Evolutionary conservation across 2,888 invertebrate genomes (phyloP).

Genomic region (Mycogona germanica): DNA sequence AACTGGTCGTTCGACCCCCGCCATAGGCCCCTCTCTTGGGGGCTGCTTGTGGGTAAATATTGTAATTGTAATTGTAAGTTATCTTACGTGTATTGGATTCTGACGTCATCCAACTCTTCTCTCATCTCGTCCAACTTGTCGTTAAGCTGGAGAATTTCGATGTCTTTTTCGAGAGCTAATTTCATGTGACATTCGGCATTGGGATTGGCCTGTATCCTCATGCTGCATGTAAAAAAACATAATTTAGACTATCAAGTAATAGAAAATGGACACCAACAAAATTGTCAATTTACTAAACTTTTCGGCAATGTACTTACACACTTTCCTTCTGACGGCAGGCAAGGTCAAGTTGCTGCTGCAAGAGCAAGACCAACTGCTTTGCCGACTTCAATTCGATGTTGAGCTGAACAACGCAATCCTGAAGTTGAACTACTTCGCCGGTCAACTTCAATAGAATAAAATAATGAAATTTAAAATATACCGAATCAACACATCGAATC

Average conservation of each 20-base stretch:
- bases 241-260: too few species aligned
- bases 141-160: neutral
- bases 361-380: constrained; percentile 5
- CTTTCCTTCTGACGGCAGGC: constrained; percentile 14
- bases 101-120: constrained; percentile 17
- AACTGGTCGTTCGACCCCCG: too few species aligned
- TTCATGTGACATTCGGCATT: constrained; percentile 14
- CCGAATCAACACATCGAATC: neutral
- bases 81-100: constrained; percentile 21
- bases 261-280: too few species aligned
- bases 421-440: neutral
- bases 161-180: constrained; percentile 8
- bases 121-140: neutral
- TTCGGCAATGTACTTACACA: constrained; percentile 6
- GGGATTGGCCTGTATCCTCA: constrained; percentile 8
- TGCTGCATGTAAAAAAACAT: constrained; percentile 5
- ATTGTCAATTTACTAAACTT: too few species aligned
- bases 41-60: too few species aligned
- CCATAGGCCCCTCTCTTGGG: too few species aligned
- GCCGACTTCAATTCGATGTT: constrained; percentile 5
- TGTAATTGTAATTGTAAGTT: constrained; percentile 16
- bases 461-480: neutral
- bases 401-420: neutral
- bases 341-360: constrained; percentile 11
- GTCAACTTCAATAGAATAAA: neutral